Evolutionary conservation across 2,797 vertebrate genomes (phyloP).

Genomic region (Capromys pilorides): DNA sequence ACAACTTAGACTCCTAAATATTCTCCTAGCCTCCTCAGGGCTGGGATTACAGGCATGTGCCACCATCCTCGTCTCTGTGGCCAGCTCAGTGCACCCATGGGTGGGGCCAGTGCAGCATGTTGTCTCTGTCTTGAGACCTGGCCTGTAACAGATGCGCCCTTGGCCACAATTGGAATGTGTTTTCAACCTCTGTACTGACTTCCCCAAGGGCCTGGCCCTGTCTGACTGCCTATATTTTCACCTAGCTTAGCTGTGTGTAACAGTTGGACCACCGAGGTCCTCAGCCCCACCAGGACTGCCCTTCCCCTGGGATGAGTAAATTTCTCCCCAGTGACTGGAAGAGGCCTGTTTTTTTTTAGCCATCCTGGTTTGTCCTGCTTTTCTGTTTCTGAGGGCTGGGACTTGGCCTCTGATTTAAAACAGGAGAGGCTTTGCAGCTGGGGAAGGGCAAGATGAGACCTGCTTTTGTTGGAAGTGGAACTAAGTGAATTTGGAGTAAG

Average conservation of each 20-base stretch:
- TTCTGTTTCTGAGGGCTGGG: constrained; percentile 50
- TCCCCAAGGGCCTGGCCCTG: too few relatives aligned
- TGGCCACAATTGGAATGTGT: not conserved
- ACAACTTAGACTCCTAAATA: too few relatives aligned
- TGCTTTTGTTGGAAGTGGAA: constrained; percentile 38
- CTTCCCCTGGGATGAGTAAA: constrained; percentile 53
- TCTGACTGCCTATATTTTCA: not conserved
- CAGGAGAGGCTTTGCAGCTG: not conserved
- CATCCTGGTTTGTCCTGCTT: constrained; percentile 71
- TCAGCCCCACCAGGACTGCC: not conserved
- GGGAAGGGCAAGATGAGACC: constrained; percentile 60
- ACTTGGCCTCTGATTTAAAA: constrained; percentile 43
- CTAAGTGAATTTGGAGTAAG: not conserved
- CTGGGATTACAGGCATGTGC: too few relatives aligned
- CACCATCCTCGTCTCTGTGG: too few relatives aligned
- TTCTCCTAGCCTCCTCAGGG: too few relatives aligned
- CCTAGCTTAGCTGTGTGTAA: not conserved
- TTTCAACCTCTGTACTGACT: not conserved
- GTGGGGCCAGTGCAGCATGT: too few relatives aligned
- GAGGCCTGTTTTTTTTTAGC: constrained; percentile 58
- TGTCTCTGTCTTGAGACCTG: not conserved
- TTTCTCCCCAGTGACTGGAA: constrained; percentile 56
- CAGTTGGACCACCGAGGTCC: too few relatives aligned
- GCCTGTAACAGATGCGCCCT: not conserved
- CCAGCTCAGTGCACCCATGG: too few relatives aligned